Percentiles rank a stretch among this genome's conserved stretches.
These are phyloP conservation scores for Cyprinodon brontotheroides DNA, from an alignment of 2,113 vertebrate species.

Conservation along the genomic window DNA sequence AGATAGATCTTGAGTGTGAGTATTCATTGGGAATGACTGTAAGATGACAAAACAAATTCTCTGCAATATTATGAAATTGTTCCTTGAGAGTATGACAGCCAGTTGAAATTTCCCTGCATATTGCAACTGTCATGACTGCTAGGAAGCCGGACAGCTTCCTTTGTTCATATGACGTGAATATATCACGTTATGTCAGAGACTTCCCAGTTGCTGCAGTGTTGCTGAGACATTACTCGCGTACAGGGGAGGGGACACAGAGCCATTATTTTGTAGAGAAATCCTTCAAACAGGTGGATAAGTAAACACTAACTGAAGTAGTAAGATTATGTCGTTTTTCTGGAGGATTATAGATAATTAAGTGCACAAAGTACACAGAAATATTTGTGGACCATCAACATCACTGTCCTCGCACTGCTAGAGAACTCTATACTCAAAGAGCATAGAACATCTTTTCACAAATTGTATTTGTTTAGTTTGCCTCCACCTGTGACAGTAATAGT, in stretches of 20 bases:
- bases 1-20: neutral
- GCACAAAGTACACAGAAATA: constrained; percentile 3
- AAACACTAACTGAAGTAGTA: neutral
- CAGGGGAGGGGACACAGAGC: neutral
- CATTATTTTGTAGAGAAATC: neutral
- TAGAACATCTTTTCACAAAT: neutral
- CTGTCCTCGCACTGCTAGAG: neutral
- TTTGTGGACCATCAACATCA: neutral
- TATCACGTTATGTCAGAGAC: constrained; percentile 1
- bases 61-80: neutral
- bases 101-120: neutral
- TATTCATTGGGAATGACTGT: no score
- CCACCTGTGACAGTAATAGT: neutral
- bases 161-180: neutral
- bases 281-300: constrained; percentile 2
- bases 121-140: neutral
- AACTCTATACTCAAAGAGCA: neutral
- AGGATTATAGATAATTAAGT: constrained; percentile 4
- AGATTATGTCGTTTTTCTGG: neutral
- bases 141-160: neutral
- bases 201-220: constrained; percentile 3
- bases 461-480: neutral
- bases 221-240: neutral
- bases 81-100: neutral
- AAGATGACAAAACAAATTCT: no score